Base-by-base conservation (phyloP, 2,797 vertebrate species). In the Lophura swinhoii region DNA sequence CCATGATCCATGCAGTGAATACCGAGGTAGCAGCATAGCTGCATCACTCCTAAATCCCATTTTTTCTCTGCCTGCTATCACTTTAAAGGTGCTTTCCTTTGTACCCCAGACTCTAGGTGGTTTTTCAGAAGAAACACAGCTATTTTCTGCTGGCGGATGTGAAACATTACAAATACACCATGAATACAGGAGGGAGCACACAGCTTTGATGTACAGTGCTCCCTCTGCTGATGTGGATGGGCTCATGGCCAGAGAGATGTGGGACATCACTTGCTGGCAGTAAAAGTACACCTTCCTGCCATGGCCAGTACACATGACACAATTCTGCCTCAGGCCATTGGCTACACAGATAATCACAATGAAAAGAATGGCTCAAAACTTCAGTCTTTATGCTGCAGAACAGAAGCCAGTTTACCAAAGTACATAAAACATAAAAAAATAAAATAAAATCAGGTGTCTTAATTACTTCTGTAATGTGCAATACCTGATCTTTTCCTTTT, bases 401-500 rank as follows among this genome's bases (percentile, higher is more conserved):
- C 17, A 37, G 41, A 84, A 51, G 0, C 31, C 70, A 29, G 14
- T 37, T 6, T 41, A 13, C 23, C 44, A 26, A 13, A 5, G 58
- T 3, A 51, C 20, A 17, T 2, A 15, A 84, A 37, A 43, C 2
- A 39, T n/a, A 7, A 14, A 17, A 46, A 81, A 46, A 37, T 43
- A 43, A 43, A 7, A 43, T 17, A 43, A 43, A 87, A 67, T 1
- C 9, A 72, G 6, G 10, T 1, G 10, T 1, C 11, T 14, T 0
- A n/a, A 66, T 12, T 2, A 29, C 6, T 17, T 28, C n/a, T 12
- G 71, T 12, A 63, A 93, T 13, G 70, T 18, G 35, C 67, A 76
- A 58, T 97, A 98, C 97, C 98, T 97, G 91, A 14, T 94, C 63
- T 97, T 17, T 1, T 69, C 87, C 90, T 97, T 96, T 94, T 97